Conservation (phyloP, 2,113 vertebrate species). For the Esox niger region DNA sequence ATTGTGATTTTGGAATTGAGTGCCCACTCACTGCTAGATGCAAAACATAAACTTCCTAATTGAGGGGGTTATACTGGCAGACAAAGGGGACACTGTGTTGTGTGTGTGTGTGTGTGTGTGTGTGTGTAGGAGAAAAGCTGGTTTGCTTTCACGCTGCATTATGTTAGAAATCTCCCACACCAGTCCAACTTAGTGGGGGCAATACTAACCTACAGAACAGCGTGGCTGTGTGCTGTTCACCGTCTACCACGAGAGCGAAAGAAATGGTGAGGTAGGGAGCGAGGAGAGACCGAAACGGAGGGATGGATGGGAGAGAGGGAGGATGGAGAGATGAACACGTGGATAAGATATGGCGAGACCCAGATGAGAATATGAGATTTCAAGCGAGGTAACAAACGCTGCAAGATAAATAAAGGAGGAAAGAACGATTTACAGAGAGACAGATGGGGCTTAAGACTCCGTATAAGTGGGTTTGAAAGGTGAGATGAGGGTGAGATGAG, state of each 20-base stretch:
- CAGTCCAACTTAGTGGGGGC: background rate
- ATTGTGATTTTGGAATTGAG: background rate
- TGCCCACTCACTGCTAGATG: background rate
- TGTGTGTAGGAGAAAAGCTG: background rate
- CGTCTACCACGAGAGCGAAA: constrained; percentile 6
- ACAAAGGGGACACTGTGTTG: constrained; percentile 50
- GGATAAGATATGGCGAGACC: background rate
- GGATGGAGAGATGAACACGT: background rate
- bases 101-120: background rate
- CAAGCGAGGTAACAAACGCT: constrained; percentile 4
- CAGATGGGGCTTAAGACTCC: constrained; percentile 58
- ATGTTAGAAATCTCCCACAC: background rate
- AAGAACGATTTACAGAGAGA: constrained; percentile 12
- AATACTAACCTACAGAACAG: background rate
- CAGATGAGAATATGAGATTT: background rate
- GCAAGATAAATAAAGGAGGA: constrained; percentile 1
- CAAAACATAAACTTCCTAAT: constrained; percentile 46
- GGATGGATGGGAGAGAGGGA: background rate
- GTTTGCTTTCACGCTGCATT: background rate
- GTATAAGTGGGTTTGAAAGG: constrained; percentile 48
- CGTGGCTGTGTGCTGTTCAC: background rate
- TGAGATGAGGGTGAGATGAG: constrained; percentile 42
- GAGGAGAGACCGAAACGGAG: background rate
- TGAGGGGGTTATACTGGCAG: constrained; percentile 31
- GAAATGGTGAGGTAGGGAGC: background rate